Percentiles rank a stretch among this genome's conserved stretches.
Evolutionary conservation across 2,888 invertebrate species (phyloP).

Genomic region (Rhynchonema sp.): DNA sequence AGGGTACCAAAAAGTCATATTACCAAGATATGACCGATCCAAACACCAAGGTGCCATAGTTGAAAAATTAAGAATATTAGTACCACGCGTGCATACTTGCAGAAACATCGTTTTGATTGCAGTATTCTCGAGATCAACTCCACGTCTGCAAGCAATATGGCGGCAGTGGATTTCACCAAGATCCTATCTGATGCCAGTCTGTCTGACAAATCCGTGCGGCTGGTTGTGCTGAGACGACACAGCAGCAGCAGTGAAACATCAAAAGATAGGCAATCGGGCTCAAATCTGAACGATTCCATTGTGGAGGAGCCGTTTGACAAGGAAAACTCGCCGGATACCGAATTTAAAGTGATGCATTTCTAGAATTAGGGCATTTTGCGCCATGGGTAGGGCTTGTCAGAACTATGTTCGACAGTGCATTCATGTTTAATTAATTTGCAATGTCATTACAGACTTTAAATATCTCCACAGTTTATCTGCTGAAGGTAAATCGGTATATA

Average conservation of each 20-base stretch:
- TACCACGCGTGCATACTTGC: background rate
- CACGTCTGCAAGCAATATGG: background rate
- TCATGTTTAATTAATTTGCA: too few relatives aligned
- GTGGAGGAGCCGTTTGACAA: background rate
- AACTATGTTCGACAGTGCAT: too few relatives aligned
- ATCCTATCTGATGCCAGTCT: background rate
- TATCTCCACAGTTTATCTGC: too few relatives aligned
- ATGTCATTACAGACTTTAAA: too few relatives aligned
- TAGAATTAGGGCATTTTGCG: too few relatives aligned
- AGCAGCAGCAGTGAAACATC: background rate
- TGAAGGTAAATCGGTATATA: too few relatives aligned
- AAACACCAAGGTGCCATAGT: too few relatives aligned
- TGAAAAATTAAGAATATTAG: too few relatives aligned
- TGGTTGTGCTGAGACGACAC: background rate
- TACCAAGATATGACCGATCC: too few relatives aligned
- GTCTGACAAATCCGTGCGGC: background rate
- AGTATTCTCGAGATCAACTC: conserved; percentile 1
- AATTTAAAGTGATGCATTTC: background rate
- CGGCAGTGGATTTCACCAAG: background rate
- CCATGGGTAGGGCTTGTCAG: too few relatives aligned
- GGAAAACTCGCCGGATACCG: background rate
- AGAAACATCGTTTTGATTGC: background rate
- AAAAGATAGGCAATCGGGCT: too few relatives aligned
- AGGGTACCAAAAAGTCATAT: background rate
- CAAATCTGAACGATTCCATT: too few relatives aligned